A percentile compares a stretch with the other conserved stretches of the same genome.
Evolutionary conservation across 1,140 invertebrate species (phyloP).

Genomic region (Drosophila obscura): DNA sequence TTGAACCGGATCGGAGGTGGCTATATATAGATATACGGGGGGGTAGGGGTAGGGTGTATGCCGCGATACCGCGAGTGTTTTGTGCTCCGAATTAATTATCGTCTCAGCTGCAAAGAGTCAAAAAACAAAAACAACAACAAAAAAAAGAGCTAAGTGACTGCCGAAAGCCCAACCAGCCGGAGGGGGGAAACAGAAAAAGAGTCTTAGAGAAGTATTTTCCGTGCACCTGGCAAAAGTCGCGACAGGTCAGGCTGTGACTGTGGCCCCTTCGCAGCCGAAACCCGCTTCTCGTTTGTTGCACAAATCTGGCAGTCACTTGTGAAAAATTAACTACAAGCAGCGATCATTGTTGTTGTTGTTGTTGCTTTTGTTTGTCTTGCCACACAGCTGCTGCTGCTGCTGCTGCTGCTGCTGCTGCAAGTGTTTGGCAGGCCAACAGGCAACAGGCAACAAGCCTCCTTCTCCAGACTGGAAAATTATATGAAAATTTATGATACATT

Average conservation of each 20-base stretch:
- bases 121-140: conserved; percentile 34
- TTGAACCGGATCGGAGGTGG: conserved; percentile 66
- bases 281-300: conserved; percentile 65
- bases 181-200: conserved; percentile 36
- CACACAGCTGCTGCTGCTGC: conserved; percentile 24
- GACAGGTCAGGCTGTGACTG: conserved; percentile 65
- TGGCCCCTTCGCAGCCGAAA: conserved; percentile 38
- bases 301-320: conserved; percentile 78
- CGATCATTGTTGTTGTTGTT: conserved; percentile 70
- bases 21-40: conserved; percentile 14
- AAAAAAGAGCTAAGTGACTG: conserved; percentile 33
- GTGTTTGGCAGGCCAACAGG: conserved; percentile 60
- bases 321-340: conserved; percentile 77
- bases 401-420: conserved; percentile 62
- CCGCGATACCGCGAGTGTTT: conserved; percentile 6
- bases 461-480: conserved; percentile 69
- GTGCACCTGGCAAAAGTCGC: conserved; percentile 72
- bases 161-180: conserved; percentile 23
- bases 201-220: conserved; percentile 72
- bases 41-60: not conserved
- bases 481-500: conserved; percentile 82
- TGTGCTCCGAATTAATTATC: conserved; percentile 78
- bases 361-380: conserved; percentile 40
- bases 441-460: conserved; percentile 33
- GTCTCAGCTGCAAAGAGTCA: conserved; percentile 62